These are phyloP conservation scores for Aplysina aerophoba DNA, from an alignment of 37 sponge, comb jelly and placozoan genomes.

Conservation along the genomic window DNA sequence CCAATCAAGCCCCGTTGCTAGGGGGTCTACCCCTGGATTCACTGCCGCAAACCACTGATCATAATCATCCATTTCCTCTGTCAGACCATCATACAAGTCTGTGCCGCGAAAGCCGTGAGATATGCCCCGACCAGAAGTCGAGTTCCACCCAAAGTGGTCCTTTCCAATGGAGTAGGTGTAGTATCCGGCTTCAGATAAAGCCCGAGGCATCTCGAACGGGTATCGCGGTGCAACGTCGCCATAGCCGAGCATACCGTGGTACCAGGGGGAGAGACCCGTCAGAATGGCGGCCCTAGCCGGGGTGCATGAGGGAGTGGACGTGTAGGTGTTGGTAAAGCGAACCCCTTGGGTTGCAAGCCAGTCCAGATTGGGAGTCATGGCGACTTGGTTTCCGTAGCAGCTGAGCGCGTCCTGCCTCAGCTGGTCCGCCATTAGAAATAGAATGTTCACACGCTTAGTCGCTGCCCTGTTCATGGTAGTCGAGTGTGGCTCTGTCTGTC, in stretches of 20 bases:
- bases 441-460: constrained; percentile 39
- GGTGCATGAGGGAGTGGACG: constrained; percentile 79
- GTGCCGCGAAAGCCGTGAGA: constrained; percentile 63
- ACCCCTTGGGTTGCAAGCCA: constrained; percentile 52
- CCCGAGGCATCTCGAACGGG: constrained; percentile 55
- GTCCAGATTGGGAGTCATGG: constrained; percentile 72
- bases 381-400: constrained; percentile 45
- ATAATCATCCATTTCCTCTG: constrained; percentile 64
- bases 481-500: too few relatives aligned
- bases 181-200: constrained; percentile 55
- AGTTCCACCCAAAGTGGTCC: constrained; percentile 82
- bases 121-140: constrained; percentile 43
- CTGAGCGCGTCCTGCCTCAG: constrained; percentile 57
- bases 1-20: constrained; percentile 59
- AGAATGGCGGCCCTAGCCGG: constrained; percentile 77
- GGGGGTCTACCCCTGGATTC: constrained; percentile 64
- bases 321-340: constrained; percentile 58
- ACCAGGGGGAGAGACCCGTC: constrained; percentile 78
- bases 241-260: constrained; percentile 81
- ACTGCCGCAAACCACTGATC: constrained; percentile 60
- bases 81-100: constrained; percentile 68
- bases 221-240: constrained; percentile 54
- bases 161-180: constrained; percentile 65
- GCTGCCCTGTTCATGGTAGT: too few relatives aligned
- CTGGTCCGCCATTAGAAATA: constrained; percentile 78